Percentiles rank a stretch among this genome's conserved stretches.
Conservation (phyloP, 2,113 vertebrate genomes). For the Apteryx owenii region DNA sequence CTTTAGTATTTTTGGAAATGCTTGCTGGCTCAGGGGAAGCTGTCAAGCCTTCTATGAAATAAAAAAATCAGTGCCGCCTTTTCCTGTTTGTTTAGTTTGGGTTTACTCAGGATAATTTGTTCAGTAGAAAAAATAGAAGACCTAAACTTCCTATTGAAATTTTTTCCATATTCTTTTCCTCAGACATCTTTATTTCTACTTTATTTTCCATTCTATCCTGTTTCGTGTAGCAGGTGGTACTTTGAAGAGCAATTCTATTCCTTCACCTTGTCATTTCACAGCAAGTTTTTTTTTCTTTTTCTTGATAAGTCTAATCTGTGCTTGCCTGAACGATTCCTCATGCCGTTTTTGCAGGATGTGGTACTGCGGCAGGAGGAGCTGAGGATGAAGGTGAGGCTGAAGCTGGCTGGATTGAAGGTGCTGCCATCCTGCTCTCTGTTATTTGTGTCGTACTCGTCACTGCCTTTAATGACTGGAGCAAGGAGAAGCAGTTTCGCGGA, state of each 20-base stretch:
- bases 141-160: neutral
- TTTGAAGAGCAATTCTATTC: neutral
- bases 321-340: accelerated
- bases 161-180: neutral
- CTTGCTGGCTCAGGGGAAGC: neutral
- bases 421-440: slow-evolving; percentile 95
- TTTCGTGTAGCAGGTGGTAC: neutral
- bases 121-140: neutral
- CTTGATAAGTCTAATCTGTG: accelerated
- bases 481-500: slow-evolving; percentile 98
- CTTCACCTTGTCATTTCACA: neutral
- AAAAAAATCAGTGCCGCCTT: accelerated
- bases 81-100: accelerated
- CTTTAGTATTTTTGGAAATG: neutral
- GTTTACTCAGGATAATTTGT: neutral
- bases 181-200: neutral
- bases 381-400: slow-evolving; percentile 96
- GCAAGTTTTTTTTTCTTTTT: neutral
- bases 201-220: neutral
- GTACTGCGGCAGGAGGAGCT: slow-evolving; percentile 79
- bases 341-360: slow-evolving; percentile 81
- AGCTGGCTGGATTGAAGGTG: slow-evolving; percentile 98
- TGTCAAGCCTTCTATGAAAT: accelerated
- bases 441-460: slow-evolving; percentile 97
- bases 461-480: slow-evolving; percentile 99